phyloP scores from a whole-genome alignment of 2,888 invertebrate genomes.

The Nezara viridula region DNA sequence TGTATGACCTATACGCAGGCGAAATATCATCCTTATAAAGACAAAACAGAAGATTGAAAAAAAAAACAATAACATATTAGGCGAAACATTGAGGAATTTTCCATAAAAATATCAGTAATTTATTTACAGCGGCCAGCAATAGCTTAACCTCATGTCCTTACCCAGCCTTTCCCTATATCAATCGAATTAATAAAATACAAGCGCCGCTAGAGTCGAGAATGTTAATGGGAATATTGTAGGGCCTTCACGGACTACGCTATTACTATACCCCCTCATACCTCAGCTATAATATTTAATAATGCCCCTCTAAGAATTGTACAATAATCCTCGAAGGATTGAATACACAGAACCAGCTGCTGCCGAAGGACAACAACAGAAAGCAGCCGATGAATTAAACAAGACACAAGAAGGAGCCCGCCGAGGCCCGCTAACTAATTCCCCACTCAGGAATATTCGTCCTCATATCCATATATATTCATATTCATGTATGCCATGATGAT shows the following conservation, averaged over 20 bases:
- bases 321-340: neutral
- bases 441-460: neutral
- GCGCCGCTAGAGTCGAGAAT: no score
- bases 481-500: slow-evolving; percentile 33
- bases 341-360: neutral
- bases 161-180: no score
- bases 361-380: neutral
- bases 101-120: no score
- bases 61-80: no score
- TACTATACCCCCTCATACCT: neutral
- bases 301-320: neutral
- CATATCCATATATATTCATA: slow-evolving; percentile 41
- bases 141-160: no score
- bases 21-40: no score
- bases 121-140: no score
- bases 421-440: neutral
- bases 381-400: slow-evolving; percentile 2
- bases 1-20: no score
- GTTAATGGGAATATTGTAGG: no score
- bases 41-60: no score
- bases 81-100: no score
- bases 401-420: neutral
- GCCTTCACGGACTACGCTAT: neutral
- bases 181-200: no score
- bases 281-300: neutral